These are phyloP conservation scores for Conus ventricosus DNA, from an alignment of 1,140 invertebrate genomes.

Conservation along the genomic window DNA sequence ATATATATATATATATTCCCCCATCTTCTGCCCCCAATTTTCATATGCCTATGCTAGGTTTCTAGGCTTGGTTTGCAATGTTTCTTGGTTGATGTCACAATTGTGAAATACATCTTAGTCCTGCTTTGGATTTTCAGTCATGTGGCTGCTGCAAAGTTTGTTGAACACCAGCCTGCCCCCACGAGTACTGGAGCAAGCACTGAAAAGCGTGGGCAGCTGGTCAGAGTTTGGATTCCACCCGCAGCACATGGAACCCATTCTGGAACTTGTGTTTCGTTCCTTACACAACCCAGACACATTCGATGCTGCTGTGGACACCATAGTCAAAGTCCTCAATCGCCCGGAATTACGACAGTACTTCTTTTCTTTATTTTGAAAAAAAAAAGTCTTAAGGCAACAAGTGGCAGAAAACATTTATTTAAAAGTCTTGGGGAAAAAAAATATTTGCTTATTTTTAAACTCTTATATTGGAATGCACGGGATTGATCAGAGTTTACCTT, in stretches of 20 bases:
- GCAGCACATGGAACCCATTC: slow-evolving; percentile 65
- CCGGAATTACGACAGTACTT: slow-evolving; percentile 77
- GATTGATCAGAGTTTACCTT: no score
- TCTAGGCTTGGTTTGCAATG: no score
- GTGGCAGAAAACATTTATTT: no score
- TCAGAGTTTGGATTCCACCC: slow-evolving; percentile 76
- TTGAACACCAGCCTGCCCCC: slow-evolving; percentile 41
- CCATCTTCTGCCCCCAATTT: no score
- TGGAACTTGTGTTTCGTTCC: slow-evolving; percentile 73
- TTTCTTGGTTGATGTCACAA: no score
- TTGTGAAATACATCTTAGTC: no score
- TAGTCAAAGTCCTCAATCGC: slow-evolving; percentile 78
- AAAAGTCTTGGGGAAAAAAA: no score
- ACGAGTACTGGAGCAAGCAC: slow-evolving; percentile 71
- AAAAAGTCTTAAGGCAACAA: no score
- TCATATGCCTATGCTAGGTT: no score
- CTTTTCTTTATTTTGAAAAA: not conserved
- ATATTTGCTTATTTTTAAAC: not conserved
- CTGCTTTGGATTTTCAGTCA: slow-evolving; percentile 29
- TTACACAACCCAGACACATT: slow-evolving; percentile 75
- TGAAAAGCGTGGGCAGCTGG: slow-evolving; percentile 82
- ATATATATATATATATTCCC: no score
- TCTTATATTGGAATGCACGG: not conserved
- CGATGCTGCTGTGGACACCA: slow-evolving; percentile 80
- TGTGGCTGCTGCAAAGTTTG: slow-evolving; percentile 41